Evolutionary conservation across 2,888 invertebrate genomes (phyloP).

Genomic region (Agrochola lota): DNA sequence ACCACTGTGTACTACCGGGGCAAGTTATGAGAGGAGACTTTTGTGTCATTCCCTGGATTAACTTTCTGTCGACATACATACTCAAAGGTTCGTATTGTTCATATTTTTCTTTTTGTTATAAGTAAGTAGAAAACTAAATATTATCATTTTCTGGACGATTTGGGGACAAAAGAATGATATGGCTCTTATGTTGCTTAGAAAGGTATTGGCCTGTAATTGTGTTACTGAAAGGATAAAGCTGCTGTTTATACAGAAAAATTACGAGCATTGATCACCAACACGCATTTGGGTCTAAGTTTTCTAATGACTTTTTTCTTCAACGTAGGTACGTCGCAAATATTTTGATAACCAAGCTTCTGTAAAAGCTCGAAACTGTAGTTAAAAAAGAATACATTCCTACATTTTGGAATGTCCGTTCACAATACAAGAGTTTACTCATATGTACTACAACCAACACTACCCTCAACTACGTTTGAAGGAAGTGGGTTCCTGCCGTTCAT

Average conservation of each 20-base stretch:
- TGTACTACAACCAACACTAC: no score
- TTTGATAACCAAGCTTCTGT: not conserved
- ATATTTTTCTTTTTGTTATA: conserved; percentile 56
- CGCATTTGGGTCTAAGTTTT: no score
- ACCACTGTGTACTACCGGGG: conserved; percentile 69
- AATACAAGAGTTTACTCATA: not conserved
- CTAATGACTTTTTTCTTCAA: no score
- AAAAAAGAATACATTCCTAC: not conserved
- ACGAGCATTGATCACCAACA: not conserved
- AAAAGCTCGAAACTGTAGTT: not conserved
- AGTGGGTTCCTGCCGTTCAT: not conserved
- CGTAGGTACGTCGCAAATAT: no score
- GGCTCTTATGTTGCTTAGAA: conserved; percentile 4
- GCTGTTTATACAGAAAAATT: not conserved
- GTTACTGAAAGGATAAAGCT: not conserved
- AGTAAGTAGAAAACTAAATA: conserved; percentile 55
- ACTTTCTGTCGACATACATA: conserved; percentile 72
- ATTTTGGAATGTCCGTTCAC: not conserved
- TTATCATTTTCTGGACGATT: conserved; percentile 32
- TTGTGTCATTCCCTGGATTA: conserved; percentile 75
- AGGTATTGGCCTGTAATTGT: conserved; percentile 30
- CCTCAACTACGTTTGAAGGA: not conserved
- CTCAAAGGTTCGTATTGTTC: conserved; percentile 65
- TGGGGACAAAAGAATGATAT: conserved; percentile 14
- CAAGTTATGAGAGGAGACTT: conserved; percentile 80